Conservation (phyloP, 1,140 invertebrate genomes). For the Lepidurus packardi region DNA sequence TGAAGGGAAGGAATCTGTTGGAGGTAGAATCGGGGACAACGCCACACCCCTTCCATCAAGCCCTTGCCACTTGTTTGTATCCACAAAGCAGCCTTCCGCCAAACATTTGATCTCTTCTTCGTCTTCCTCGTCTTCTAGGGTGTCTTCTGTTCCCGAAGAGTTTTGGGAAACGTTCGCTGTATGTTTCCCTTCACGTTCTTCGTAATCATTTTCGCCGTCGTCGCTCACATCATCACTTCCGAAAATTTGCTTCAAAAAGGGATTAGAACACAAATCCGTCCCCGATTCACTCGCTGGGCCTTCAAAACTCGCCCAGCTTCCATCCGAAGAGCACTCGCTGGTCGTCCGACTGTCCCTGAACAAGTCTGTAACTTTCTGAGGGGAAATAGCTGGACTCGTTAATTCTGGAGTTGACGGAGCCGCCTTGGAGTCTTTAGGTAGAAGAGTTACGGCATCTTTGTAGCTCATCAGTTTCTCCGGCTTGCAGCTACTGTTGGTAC, state of each 20-base stretch:
- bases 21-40: not conserved
- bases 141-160: not conserved
- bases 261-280: not conserved
- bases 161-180: not conserved
- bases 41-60: not conserved
- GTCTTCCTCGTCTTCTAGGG: not conserved
- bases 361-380: not conserved
- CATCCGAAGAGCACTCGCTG: not conserved
- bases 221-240: not conserved
- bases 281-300: not conserved
- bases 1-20: not conserved
- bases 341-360: not conserved
- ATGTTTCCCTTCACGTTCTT: not conserved
- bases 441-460: not conserved
- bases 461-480: not conserved
- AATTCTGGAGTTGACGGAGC: not conserved
- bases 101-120: not conserved
- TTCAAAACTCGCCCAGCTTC: constrained; percentile 1
- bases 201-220: not conserved
- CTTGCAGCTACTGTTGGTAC: not conserved
- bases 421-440: not conserved
- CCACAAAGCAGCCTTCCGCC: not conserved
- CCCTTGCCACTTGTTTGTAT: not conserved
- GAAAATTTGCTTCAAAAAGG: not conserved
- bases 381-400: not conserved